Base-by-base conservation (phyloP, 2,113 vertebrate species). In the Ornithorhynchus anatinus region DNA sequence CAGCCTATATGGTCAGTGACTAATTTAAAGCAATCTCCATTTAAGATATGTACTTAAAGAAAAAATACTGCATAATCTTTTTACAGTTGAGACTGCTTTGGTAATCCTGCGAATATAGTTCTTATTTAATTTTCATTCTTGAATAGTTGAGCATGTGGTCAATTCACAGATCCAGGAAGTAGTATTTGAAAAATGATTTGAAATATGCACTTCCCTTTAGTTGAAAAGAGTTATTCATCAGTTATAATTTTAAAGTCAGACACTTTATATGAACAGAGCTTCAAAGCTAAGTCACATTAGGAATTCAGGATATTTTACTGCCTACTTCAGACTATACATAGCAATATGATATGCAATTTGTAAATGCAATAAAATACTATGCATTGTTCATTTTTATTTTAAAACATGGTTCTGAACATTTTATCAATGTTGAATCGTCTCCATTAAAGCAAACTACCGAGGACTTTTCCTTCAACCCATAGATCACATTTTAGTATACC, bases 91-190 rank as follows among this genome's bases (percentile, higher is more conserved):
- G 0, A 54, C 19, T 51, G 23, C 9, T 64, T 79, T 53, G 38
- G 7, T 22, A 71, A 14, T 5, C 61, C 68, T 71, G 22, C 67
- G 32, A 59, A 47, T 64, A 63, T 10, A 69, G 15, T 53, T 59
- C 22, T 51, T 69, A 67, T 51, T 43, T 59, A 36, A 44, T 63
- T 72, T 69, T 61, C 22, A 61, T 36, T 50, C 56, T 37, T 65
- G 15, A 72, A 48, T 68, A 75, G 59, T 54, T 79, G 23, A 86
- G 20, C 16, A 37, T 79, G 27, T 54, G 29, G 69, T 84, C 70
- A 80, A 86, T 68, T 86, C 16, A 74, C 43, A 68, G 31, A 77
- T 70, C 50, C 64, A 64, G 12, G 73, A 75, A 82, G 5, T 23
- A 70, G 8, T 52, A 68, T 60, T 59, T 77, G 31, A 43, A 81